phyloP scores from a whole-genome alignment of 2,888 invertebrate genomes.

The Saturnia pavonia region DNA sequence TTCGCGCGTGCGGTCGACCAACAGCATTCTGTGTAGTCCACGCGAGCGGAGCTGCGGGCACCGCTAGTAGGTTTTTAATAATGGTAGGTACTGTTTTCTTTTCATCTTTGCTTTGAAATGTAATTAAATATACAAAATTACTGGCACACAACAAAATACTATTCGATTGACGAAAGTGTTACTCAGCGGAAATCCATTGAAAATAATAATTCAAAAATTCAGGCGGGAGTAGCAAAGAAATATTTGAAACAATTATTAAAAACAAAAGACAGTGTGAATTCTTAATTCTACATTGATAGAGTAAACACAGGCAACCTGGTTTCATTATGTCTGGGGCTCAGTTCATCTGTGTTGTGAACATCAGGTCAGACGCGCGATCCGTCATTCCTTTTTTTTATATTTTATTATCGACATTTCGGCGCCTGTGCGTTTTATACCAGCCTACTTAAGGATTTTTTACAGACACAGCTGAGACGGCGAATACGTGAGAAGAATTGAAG shows the following conservation, averaged over 20 bases:
- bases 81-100: no score
- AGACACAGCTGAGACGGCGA: background rate
- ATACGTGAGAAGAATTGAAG: background rate
- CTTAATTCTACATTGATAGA: constrained; percentile 20
- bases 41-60: no score
- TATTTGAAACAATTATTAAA: no score
- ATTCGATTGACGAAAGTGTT: no score
- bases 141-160: background rate
- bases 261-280: constrained; percentile 13
- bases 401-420: constrained; percentile 11
- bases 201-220: no score
- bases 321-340: constrained; percentile 23
- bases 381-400: constrained; percentile 10
- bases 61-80: no score
- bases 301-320: constrained; percentile 32
- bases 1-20: no score
- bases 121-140: background rate
- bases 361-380: constrained; percentile 11
- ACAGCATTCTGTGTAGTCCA: no score
- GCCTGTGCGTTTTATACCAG: background rate
- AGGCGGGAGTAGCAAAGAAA: no score
- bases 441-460: background rate
- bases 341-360: background rate
- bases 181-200: no score
- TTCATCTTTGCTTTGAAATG: background rate